Base-by-base conservation (phyloP, 2,888 invertebrate species). In the Phorcus lineatus region DNA sequence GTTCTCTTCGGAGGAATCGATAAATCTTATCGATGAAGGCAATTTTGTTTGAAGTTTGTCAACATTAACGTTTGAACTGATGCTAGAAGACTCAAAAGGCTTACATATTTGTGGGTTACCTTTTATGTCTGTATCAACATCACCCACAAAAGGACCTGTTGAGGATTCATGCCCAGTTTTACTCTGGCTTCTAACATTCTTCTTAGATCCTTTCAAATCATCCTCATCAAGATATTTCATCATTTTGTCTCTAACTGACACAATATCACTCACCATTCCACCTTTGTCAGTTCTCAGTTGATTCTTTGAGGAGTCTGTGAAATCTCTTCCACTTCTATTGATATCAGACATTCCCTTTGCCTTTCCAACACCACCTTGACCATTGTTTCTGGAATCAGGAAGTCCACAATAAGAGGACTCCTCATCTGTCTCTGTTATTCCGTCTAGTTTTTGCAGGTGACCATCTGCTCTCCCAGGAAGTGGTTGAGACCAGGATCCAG, bases 241-340 rank as follows among this genome's bases (percentile, higher is more conserved):
- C 55, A 76, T 53, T 31, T 76, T 76, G 31, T 76, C 76, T 55
- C 76, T 76, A 24, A 76, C 76, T 31, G 76, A 76, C 16, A 36
- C 55, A 36, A 70, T 70, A 40, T 70, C 70, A 36, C 70, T 70
- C 31, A 70, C 70, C 70, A 70, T 70, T 70, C 70, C 70, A 36
- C 70, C 70, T 4, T 70, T 19, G 36, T 70, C 70, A 36, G 31
- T 40, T 19, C 40, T 36, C 16, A 70, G 70, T 3, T 31, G 40
- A 2, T 13, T 19, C 19, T 13, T 47, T 47, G 47, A 11, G 13
- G 47, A 47, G 11, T 13, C 13, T 1, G 11, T 47, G 11, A 47
- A 47, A 47, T 47, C 47, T 11, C 47, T 6, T 47, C 13, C 47
- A 47, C 47, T 11, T 47, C 7, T 36, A 3, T 47, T 13, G 1